These are phyloP conservation scores for Rhincodon typus DNA, from an alignment of 2,797 vertebrate species.

Conservation along the genomic window DNA sequence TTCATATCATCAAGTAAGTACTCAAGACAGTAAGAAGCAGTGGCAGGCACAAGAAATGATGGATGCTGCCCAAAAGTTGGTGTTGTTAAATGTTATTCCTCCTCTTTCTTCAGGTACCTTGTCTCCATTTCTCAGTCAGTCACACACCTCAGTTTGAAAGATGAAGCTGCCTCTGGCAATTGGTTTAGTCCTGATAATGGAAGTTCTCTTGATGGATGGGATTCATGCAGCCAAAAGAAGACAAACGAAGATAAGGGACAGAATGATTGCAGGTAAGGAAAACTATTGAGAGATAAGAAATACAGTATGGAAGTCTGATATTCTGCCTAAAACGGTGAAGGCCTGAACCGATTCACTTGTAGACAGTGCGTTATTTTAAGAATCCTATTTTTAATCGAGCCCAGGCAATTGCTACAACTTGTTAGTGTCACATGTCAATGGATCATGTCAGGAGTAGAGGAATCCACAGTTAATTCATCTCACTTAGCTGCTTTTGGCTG, in stretches of 20 bases:
- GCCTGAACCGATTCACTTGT: background rate
- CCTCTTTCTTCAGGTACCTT: background rate
- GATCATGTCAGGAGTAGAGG: background rate
- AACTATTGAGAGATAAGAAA: background rate
- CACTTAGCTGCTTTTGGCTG: background rate
- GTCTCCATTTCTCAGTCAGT: background rate
- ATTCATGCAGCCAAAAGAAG: background rate
- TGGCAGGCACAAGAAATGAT: background rate
- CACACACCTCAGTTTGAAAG: background rate
- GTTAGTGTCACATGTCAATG: background rate
- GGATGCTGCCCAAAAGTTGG: background rate
- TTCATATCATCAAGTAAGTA: background rate
- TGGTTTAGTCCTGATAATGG: background rate
- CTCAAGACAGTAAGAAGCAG: background rate
- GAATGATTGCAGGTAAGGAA: background rate
- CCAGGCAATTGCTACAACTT: background rate
- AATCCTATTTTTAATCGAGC: background rate
- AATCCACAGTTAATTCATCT: background rate
- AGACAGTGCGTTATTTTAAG: background rate
- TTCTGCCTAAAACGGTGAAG: background rate
- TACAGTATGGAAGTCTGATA: background rate
- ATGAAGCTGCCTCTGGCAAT: background rate
- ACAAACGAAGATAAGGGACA: background rate
- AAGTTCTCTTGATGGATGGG: conserved; percentile 15
- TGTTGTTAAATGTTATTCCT: background rate